Percentiles rank a stretch among this genome's conserved stretches.
Conservation (phyloP, 53 echinoderm and acorn worm species). For the Echinometra lucunter region DNA sequence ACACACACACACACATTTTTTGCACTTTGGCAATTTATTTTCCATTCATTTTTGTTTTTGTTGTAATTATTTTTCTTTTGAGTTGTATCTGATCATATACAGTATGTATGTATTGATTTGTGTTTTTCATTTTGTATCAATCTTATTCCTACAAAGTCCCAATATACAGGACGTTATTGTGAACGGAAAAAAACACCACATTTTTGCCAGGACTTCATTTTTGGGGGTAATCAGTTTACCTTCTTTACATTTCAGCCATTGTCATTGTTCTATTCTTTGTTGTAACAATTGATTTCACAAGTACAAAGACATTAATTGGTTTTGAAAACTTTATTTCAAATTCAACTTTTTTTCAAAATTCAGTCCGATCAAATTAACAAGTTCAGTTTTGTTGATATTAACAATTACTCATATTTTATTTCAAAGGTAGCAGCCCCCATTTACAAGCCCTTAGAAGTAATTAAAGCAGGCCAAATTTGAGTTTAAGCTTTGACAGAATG, state of each 20-base stretch:
- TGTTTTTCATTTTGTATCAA: not conserved
- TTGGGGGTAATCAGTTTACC: not conserved
- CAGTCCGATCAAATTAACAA: too few species aligned
- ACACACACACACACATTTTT: too few species aligned
- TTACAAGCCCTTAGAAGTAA: too few species aligned
- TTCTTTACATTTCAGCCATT: not conserved
- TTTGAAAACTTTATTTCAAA: not conserved
- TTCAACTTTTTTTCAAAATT: too few species aligned
- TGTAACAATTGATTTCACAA: not conserved
- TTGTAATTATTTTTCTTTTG: not conserved
- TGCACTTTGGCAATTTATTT: too few species aligned
- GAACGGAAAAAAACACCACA: too few species aligned
- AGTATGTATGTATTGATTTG: not conserved
- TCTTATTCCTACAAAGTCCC: not conserved
- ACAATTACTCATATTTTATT: too few species aligned
- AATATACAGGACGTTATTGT: not conserved
- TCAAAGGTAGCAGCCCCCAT: too few species aligned
- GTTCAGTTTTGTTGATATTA: too few species aligned
- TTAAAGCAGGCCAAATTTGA: too few species aligned
- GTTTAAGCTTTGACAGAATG: too few species aligned
- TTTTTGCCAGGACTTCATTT: not conserved
- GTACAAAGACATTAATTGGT: not conserved
- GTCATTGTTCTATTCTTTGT: not conserved
- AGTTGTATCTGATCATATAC: slow-evolving; percentile 3
- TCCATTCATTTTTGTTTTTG: not conserved